Conservation (phyloP, 1,140 invertebrate species). For the Diploscapter pachys region DNA sequence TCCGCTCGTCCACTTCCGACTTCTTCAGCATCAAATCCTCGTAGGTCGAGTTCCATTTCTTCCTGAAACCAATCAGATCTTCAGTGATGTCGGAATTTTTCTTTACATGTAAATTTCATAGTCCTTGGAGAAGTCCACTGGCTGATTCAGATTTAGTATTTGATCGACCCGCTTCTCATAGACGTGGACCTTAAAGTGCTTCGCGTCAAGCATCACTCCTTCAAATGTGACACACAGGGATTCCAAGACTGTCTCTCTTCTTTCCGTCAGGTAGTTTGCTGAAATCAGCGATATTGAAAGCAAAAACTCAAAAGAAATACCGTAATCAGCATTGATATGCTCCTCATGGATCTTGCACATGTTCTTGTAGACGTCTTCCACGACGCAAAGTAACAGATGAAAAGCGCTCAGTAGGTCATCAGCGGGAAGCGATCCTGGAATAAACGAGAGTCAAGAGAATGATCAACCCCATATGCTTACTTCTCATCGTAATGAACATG, state of each 20-base stretch:
- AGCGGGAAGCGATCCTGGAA: too few relatives aligned
- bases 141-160: background rate
- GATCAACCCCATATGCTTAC: conserved; percentile 2
- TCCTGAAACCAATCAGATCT: conserved; percentile 1
- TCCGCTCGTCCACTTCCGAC: conserved; percentile 11
- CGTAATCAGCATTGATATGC: conserved; percentile 4
- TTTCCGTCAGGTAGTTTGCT: background rate
- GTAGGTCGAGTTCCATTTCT: background rate
- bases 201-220: conserved; percentile 6
- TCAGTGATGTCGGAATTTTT: background rate
- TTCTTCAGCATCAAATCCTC: background rate
- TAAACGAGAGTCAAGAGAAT: background rate
- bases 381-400: conserved; percentile 6
- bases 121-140: background rate
- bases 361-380: background rate
- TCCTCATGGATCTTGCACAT: conserved; percentile 4
- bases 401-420: conserved; percentile 16
- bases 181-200: conserved; percentile 8
- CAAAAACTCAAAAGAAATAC: background rate
- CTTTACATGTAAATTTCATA: background rate
- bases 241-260: conserved; percentile 2
- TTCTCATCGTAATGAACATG: background rate
- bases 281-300: background rate
- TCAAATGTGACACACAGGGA: conserved; percentile 6
- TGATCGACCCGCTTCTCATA: background rate